Evolutionary conservation across 2,113 vertebrate species (phyloP).

Genomic region (Pelmatolapia mariae): DNA sequence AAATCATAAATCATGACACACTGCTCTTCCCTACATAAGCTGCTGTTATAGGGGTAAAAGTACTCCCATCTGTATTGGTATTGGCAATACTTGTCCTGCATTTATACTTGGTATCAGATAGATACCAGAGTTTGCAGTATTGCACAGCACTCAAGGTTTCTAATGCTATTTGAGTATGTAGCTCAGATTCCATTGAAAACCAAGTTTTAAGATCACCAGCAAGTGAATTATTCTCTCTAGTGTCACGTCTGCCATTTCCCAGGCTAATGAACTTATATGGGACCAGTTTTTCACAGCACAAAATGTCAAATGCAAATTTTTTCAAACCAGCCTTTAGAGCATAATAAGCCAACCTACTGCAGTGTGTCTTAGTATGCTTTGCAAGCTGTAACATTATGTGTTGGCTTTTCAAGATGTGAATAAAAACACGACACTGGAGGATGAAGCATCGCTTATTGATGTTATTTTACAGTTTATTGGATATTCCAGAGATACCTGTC

Average conservation of each 20-base stretch:
- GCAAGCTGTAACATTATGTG: neutral
- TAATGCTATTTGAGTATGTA: neutral
- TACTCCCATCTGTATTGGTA: neutral
- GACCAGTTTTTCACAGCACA: neutral
- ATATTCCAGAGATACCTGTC: neutral
- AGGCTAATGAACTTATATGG: slow-evolving; percentile 16
- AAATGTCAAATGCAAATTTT: slow-evolving; percentile 55
- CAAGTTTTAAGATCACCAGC: neutral
- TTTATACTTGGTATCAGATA: neutral
- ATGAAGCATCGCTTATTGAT: neutral
- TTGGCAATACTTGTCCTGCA: neutral
- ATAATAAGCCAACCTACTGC: slow-evolving; percentile 1
- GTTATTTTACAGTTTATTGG: neutral
- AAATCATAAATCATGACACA: neutral
- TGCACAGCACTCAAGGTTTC: neutral
- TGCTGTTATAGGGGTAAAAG: neutral
- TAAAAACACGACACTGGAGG: neutral
- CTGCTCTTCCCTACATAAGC: neutral
- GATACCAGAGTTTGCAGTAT: neutral
- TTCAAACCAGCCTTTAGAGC: neutral
- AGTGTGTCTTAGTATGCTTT: neutral
- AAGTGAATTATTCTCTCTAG: neutral
- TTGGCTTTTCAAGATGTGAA: neutral
- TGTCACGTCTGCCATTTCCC: neutral
- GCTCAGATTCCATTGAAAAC: neutral